These are phyloP conservation scores for Gnatocerus cornutus DNA, from an alignment of 2,888 invertebrate species.

Conservation along the genomic window DNA sequence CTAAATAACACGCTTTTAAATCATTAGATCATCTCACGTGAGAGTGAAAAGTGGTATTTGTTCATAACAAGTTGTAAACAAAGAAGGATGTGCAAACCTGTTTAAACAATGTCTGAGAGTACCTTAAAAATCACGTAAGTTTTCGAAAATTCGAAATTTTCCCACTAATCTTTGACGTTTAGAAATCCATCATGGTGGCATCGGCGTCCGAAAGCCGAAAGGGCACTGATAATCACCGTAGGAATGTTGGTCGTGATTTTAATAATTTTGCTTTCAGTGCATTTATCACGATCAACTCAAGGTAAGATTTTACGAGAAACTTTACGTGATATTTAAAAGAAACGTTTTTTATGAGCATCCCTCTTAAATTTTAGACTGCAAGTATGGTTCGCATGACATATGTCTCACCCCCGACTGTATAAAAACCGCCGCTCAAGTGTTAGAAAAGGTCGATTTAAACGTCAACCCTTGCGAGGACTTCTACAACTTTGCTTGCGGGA, in stretches of 20 bases:
- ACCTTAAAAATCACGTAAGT: slow-evolving; percentile 32
- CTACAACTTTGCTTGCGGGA: slow-evolving; percentile 83
- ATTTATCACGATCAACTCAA: slow-evolving; percentile 2
- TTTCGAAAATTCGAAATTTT: slow-evolving; percentile 6
- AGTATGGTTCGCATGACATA: slow-evolving; percentile 30
- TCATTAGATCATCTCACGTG: slow-evolving; percentile 29
- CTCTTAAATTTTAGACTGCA: slow-evolving; percentile 35
- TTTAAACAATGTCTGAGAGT: slow-evolving; percentile 19
- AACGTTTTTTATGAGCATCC: slow-evolving; percentile 19
- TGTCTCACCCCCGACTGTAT: slow-evolving; percentile 79
- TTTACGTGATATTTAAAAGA: slow-evolving; percentile 10
- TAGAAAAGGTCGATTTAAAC: slow-evolving; percentile 77
- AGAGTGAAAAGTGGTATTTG: slow-evolving; percentile 16
- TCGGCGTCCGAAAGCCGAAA: slow-evolving; percentile 17
- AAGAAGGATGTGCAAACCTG: slow-evolving; percentile 15
- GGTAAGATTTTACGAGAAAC: slow-evolving; percentile 16
- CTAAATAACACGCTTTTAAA: slow-evolving; percentile 1
- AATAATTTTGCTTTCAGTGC: slow-evolving; percentile 21
- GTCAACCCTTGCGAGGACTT: slow-evolving; percentile 85
- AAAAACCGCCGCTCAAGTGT: slow-evolving; percentile 80
- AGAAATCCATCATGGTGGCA: slow-evolving; percentile 36
- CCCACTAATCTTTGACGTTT: not conserved
- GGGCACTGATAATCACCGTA: slow-evolving; percentile 3
- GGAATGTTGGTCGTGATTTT: slow-evolving; percentile 15
- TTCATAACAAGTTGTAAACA: slow-evolving; percentile 27